Evolutionary conservation across 2,888 invertebrate species (phyloP), one percentile per base, ranked within the genome.

Genomic region (Clusia tigrina): DNA sequence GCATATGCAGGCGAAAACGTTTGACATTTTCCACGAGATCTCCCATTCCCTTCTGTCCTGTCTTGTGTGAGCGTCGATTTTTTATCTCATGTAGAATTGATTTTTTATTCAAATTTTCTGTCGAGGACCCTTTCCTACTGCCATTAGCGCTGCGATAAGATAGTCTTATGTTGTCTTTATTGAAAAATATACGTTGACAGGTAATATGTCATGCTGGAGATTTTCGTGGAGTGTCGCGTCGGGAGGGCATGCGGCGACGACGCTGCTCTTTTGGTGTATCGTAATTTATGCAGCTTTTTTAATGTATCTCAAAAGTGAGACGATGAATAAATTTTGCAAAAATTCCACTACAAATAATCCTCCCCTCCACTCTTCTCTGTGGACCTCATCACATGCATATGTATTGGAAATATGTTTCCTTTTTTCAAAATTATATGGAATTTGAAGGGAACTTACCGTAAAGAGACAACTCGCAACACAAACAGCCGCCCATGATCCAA

Each of bases 381-480:
- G n/a, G n/a, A n/a, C n/a, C n/a, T n/a, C n/a, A n/a, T n/a, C n/a
- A n/a, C n/a, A 32, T 5, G 32, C 32, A 32, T 5, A 9, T 32
- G 5, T 32, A 32, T 32, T 32, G 12, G 12, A 32, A 9, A 9
- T 32, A 32, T 32, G 12, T 15, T 42, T 15, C 9, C 42, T 3
- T 42, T 42, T 42, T 42, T 15, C 6, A 42, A 3, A 15, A 32
- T 32, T 32, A n/a, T n/a, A n/a, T n/a, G n/a, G n/a, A 32, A 32
- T 32, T 32, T 32, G 32, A 32, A 32, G 6, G 12, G 32, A 51
- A 78, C 78, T 78, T 74, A 84, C 89, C 65, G 95, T 95, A 84
- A 98, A 97, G 62, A 96, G 87, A 71, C 98, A 97, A 71, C 97
- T 96, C 2, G 90, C 87, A 42, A 94, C 89, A 81, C 98, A 98